A percentile compares a stretch with the other conserved stretches of the same genome.
These are phyloP conservation scores for Oreochromis mossambicus DNA, from an alignment of 2,797 vertebrate species.

Conservation along the genomic window DNA sequence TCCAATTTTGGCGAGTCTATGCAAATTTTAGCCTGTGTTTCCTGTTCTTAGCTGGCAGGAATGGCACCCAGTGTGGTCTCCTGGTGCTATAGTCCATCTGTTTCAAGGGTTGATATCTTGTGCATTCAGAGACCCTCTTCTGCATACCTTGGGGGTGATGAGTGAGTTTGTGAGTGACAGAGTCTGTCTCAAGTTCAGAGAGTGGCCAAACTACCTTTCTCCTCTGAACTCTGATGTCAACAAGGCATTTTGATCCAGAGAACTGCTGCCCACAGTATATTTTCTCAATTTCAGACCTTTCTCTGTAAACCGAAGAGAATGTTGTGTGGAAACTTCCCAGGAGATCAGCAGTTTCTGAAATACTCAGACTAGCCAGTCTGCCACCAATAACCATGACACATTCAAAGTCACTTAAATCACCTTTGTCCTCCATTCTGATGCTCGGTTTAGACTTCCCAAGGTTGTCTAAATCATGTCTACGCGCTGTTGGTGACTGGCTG, in stretches of 20 bases:
- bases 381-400: background rate
- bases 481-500: rapidly evolving
- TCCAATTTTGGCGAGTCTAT: background rate
- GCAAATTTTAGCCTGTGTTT: background rate
- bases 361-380: background rate
- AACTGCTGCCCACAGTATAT: background rate
- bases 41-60: background rate
- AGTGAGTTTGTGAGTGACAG: background rate
- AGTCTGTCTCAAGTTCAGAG: background rate
- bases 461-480: background rate
- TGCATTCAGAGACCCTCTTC: background rate
- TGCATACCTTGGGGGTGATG: background rate
- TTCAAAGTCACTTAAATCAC: background rate
- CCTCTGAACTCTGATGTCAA: background rate
- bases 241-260: background rate
- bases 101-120: background rate
- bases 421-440: background rate
- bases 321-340: rapidly evolving
- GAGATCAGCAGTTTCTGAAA: background rate
- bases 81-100: background rate
- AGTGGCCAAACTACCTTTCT: background rate
- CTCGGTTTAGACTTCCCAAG: background rate
- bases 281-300: background rate
- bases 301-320: background rate
- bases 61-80: background rate